Percentiles rank a stretch among this genome's conserved stretches.
These are phyloP conservation scores for Platanista minor DNA, from an alignment of 2,113 vertebrate genomes.

Conservation along the genomic window DNA sequence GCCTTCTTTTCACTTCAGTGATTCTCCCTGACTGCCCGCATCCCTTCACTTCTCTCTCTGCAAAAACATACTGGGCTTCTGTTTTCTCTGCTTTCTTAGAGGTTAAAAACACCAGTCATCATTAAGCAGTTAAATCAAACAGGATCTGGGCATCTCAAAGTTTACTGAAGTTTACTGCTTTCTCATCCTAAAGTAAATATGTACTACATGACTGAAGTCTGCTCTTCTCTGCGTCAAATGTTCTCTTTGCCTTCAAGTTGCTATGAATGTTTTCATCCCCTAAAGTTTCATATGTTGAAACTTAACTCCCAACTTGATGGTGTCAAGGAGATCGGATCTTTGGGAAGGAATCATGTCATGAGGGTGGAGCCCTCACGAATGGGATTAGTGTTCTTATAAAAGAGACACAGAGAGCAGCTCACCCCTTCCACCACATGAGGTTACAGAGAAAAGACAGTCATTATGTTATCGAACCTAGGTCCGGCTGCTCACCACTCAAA, in stretches of 20 bases:
- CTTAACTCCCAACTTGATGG: background rate
- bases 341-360: background rate
- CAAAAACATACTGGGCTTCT: background rate
- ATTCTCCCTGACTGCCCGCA: background rate
- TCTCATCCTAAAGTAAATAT: background rate
- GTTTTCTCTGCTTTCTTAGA: background rate
- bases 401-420: background rate
- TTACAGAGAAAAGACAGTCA: background rate
- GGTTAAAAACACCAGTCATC: background rate
- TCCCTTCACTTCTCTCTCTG: background rate
- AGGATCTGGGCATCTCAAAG: background rate
- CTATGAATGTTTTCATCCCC: background rate
- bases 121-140: background rate
- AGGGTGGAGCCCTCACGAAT: background rate
- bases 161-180: background rate
- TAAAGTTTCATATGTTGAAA: background rate
- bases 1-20: background rate
- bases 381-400: background rate
- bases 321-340: background rate
- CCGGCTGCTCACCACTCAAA: fast-evolving
- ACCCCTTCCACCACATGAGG: background rate
- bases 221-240: background rate
- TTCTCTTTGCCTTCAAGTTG: background rate
- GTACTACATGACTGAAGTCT: background rate
- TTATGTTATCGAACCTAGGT: no score